phyloP scores from a whole-genome alignment of 2,797 vertebrate species.

The Cottoperca gobio region DNA sequence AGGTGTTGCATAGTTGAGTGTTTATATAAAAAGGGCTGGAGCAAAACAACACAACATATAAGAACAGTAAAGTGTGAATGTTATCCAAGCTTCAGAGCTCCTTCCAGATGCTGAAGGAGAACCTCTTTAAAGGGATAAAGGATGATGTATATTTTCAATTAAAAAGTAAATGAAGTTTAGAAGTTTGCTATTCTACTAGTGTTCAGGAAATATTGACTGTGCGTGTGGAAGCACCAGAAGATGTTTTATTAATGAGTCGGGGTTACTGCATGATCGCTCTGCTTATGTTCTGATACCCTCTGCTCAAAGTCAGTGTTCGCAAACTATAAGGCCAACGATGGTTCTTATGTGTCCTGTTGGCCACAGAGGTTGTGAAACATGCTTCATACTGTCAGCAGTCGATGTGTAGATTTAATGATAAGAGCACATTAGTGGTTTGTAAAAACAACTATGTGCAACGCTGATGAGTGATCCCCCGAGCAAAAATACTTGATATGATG shows the following conservation, averaged over 20 bases:
- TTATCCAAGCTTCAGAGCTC: not conserved
- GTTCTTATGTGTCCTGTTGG: not conserved
- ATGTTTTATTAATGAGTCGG: not conserved
- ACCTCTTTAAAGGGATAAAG: not conserved
- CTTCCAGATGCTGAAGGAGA: not conserved
- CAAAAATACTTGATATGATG: not conserved
- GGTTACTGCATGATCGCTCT: not conserved
- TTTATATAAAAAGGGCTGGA: not conserved
- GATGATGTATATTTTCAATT: not conserved
- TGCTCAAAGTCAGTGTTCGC: not conserved
- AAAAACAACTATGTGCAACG: not conserved
- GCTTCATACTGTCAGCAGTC: not conserved
- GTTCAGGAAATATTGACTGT: not conserved
- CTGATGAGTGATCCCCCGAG: not conserved
- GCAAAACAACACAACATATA: constrained; percentile 11
- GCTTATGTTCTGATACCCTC: not conserved
- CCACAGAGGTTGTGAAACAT: not conserved
- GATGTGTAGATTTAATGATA: not conserved
- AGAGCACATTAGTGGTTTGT: not conserved
- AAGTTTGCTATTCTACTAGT: not conserved
- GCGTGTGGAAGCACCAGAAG: not conserved
- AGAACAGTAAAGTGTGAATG: not conserved
- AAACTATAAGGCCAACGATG: not conserved
- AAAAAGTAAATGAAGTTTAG: not conserved
- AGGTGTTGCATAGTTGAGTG: constrained; percentile 11